Evolutionary conservation across 92 coral and sea anemone species (phyloP), one percentile per base, ranked within the genome.

Genomic region (Porites rus): DNA sequence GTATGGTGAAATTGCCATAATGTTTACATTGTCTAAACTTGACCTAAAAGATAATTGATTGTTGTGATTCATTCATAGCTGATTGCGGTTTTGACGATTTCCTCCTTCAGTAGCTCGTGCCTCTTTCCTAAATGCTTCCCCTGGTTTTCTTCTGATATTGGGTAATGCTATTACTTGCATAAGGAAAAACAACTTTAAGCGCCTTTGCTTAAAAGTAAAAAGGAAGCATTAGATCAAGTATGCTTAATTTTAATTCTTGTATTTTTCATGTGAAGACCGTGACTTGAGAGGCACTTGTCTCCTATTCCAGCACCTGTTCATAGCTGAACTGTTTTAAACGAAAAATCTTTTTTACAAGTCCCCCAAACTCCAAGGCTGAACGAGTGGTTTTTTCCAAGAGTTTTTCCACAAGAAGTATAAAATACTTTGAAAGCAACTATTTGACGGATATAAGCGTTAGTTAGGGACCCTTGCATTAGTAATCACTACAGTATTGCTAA

Each of bases 11-110:
- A 38, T 38, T 38, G 46, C 6, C 46, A 4, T 38, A 38, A 38
- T 38, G 46, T 38, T 38, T 38, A 38, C 46, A 38, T 38, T 38
- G 46, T 38, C 46, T 38, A 19, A 51, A 72, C 63, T 78, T 78
- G 83, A 78, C 83, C 73, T 66, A 5, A 51, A 16, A 54, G 18
- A 12, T 22, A 71, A 60, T 22, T 80, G 85, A 12, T 68, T 54
- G 65, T 17, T 52, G 53, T 70, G 10, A n/a, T 22, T 58, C n/a
- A 52, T 51, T 7, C 12, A 22, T 38, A 65, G 54, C n/a, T 28
- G 76, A 13, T 69, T 80, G 85, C 58, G 85, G 75, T 69, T 80
- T 52, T 52, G 43, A 17, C 1, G 59, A 25, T 59, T 1, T 53
- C 58, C 65, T 64, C 77, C 12, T 6, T 4, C 63, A 51, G 6